Evolutionary conservation across 2,113 vertebrate genomes (phyloP).

Genomic region (Myotis yumanensis): DNA sequence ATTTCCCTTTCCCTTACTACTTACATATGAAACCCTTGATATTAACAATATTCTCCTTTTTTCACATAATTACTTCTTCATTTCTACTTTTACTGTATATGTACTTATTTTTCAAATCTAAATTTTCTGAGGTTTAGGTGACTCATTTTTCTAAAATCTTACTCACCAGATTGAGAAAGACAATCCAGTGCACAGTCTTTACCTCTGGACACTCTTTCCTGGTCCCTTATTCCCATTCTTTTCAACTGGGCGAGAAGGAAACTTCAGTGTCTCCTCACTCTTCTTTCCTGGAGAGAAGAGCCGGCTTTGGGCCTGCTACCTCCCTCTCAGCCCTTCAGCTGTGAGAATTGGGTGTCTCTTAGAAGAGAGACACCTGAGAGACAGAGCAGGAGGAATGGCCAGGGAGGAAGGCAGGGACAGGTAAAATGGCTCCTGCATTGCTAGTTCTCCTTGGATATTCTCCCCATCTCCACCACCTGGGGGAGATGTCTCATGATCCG

Average conservation of each 20-base stretch:
- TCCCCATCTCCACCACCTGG: not conserved
- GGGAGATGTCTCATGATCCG: not conserved
- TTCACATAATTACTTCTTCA: not conserved
- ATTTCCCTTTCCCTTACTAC: not conserved
- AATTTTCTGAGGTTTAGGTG: not conserved
- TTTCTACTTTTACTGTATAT: not conserved
- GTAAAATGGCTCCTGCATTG: not conserved
- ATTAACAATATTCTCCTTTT: not conserved
- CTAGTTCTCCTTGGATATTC: not conserved
- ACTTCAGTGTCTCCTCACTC: not conserved
- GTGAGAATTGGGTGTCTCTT: not conserved
- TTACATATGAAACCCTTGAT: not conserved
- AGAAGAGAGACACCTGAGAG: not conserved
- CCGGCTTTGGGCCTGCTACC: not conserved
- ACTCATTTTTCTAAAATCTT: not conserved
- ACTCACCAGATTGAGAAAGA: not conserved
- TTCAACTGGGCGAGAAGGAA: not conserved
- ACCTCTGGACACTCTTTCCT: not conserved
- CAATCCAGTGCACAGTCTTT: not conserved
- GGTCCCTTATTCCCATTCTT: not conserved
- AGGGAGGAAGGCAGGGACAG: not conserved
- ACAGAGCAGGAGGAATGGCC: not conserved
- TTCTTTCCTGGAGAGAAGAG: not conserved
- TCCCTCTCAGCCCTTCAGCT: not conserved
- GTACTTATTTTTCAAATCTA: not conserved